These are phyloP conservation scores for Pipistrellus kuhlii DNA, from an alignment of 2,797 vertebrate genomes.

Conservation along the genomic window DNA sequence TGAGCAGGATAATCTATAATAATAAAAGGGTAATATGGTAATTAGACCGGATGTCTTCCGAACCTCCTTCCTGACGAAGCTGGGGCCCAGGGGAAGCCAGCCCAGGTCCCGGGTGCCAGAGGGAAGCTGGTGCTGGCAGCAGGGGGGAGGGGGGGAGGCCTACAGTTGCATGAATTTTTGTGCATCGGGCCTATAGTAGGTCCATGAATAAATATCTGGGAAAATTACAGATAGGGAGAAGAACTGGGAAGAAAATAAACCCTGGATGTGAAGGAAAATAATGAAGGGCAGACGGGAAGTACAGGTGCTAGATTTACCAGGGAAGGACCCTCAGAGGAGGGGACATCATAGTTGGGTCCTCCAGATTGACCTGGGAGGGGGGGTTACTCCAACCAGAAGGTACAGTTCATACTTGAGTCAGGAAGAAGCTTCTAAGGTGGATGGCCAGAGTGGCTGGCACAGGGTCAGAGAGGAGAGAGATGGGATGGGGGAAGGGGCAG, in stretches of 20 bases:
- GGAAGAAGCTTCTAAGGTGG: neutral
- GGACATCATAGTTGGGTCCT: neutral
- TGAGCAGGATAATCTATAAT: neutral
- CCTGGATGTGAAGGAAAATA: neutral
- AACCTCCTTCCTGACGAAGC: too few relatives aligned
- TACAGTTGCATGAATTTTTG: too few relatives aligned
- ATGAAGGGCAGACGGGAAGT: neutral
- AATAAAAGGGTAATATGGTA: too few relatives aligned
- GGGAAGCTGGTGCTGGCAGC: too few relatives aligned
- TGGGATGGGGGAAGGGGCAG: too few relatives aligned
- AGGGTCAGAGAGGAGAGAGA: neutral
- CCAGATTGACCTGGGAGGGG: neutral
- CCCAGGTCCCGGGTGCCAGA: too few relatives aligned
- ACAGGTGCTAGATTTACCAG: neutral
- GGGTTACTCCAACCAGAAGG: neutral
- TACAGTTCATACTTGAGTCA: neutral
- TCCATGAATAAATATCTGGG: neutral
- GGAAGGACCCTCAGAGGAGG: neutral
- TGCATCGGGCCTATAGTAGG: too few relatives aligned
- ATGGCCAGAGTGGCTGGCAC: neutral
- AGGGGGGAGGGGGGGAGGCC: too few relatives aligned
- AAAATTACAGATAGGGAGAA: neutral
- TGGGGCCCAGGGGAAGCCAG: too few relatives aligned
- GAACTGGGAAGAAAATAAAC: neutral
- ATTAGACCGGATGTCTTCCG: too few relatives aligned